Percentiles rank a stretch among this genome's conserved stretches.
phyloP scores from a whole-genome alignment of 2,888 invertebrate genomes.

The Orchestes rusci region DNA sequence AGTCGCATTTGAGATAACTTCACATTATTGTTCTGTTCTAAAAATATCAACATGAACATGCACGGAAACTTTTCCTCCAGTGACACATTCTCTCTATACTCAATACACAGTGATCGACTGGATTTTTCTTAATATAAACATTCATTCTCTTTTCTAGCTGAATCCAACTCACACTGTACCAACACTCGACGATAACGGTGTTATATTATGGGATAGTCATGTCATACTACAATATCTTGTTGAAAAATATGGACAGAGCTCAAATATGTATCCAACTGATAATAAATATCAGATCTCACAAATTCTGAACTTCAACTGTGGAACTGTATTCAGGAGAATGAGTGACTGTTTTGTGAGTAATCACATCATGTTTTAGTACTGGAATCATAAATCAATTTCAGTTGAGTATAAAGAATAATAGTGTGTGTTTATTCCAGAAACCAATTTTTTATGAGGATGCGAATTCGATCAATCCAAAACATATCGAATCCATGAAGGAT shows the following conservation, averaged over 20 bases:
- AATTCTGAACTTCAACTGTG: background rate
- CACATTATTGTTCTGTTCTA: too few species aligned
- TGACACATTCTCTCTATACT: too few species aligned
- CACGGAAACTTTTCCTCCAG: too few species aligned
- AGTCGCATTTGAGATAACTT: too few species aligned
- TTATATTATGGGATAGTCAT: conserved; percentile 46
- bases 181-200: conserved; percentile 50
- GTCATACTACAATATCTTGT: conserved; percentile 48
- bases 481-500: background rate
- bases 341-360: background rate
- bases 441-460: background rate
- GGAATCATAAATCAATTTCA: too few species aligned
- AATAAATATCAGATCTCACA: background rate
- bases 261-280: conserved; percentile 47
- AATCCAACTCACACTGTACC: conserved; percentile 54
- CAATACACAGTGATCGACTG: too few species aligned
- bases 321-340: background rate
- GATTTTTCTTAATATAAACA: too few species aligned
- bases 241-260: conserved; percentile 45
- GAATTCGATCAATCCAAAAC: background rate
- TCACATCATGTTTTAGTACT: too few species aligned
- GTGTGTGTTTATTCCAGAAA: background rate
- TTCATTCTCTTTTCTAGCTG: conserved; percentile 44
- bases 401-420: background rate
- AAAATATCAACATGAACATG: too few species aligned